Base-by-base conservation (phyloP, 2,888 invertebrate species). In the Eupithecia subfuscata region DNA sequence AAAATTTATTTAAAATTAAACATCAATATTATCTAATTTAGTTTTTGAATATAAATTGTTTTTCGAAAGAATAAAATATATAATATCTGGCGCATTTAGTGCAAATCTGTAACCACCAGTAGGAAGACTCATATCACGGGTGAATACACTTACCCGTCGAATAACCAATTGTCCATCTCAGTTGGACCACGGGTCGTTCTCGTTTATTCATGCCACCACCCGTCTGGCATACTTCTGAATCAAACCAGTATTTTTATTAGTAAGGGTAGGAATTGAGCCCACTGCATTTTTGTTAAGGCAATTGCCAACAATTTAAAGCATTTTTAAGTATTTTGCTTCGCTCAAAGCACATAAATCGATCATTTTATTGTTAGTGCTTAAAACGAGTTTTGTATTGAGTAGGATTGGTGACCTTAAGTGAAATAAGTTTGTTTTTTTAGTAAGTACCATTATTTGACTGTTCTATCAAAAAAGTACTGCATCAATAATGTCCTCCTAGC, bases 241-340 rank as follows among this genome's bases (percentile, higher is more conserved):
- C 63, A 75, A 75, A 78, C 78, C 73, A 73, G 77, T 74, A 75
- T 75, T 78, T 81, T 79, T 81, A 81, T 79, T 75, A 72, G 69
- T 43, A 73, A 69, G 75, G 56, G 34, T 68, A 63, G 75, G 71
- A 75, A 70, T 75, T 73, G 70, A 81, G 72, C 73, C 71, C 75
- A 69, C 74, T 78, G 79, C 79, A 76, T 81, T 78, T 80, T 81
- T 79, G 43, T 70, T 30, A 45, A 22, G 73, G 64, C 74, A 75
- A 80, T 30, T 77, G 71, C 70, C 64, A 69, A 75, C 40, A 73
- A 75, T 75, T 45, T 77, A 56, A 71, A 48, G 52, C 43, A 48
- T 70, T 25, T 52, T 60, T 60, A 60, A 60, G 60, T 60, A 25
- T 60, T 60, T 60, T 25, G 60, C 14, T 60, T 64, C 22, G 70